Base-by-base conservation (phyloP, 1,140 invertebrate genomes). In the Euwallacea fornicatus region DNA sequence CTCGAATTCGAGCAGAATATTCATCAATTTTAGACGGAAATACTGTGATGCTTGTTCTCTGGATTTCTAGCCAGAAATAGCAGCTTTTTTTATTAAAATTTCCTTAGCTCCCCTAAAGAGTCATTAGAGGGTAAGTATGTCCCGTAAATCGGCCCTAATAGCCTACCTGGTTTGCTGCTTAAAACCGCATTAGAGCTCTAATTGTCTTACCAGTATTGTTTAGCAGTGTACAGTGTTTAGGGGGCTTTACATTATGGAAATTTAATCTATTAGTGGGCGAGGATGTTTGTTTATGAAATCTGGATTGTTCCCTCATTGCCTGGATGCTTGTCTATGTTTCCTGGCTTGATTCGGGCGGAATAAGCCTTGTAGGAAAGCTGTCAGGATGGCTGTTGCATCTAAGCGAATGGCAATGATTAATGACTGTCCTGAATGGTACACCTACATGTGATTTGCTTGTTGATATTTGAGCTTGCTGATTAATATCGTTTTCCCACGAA, bases 11-110 rank as follows among this genome's bases (percentile, higher is more conserved):
- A 65, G 66, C 21, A 56, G 68, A 73, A 73, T 74, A 71, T 74
- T 74, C 73, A 71, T 67, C 69, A 74, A 74, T 74, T 74, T 74
- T 53, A 55, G 63, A 53, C 68, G 63, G 73, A 74, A 71, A 66
- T 73, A 66, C 72, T 10, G 15, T 9, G 15, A 10, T 41, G 15
- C 21, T 33, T 33, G 1, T 1, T 33, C 21, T 33, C 21, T 33
- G 21, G 21, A 33, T 33, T 33, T 33, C 21, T 33, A 33, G 21
- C 21, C 21, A 33, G 21, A 33, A 33, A 33, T 33, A 33, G 21
- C 21, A 2, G 21, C 21, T 33, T 33, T 33, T n/a, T 33, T 33
- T 33, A 33, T 33, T 33, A 33, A 4, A 33, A 33, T 33, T 50
- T n/a, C 59, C 59, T 11, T n/a, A 9, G 42, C 42, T n/a, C 21